Conservation (phyloP, 2,797 vertebrate genomes). For the Valencia hispanica region DNA sequence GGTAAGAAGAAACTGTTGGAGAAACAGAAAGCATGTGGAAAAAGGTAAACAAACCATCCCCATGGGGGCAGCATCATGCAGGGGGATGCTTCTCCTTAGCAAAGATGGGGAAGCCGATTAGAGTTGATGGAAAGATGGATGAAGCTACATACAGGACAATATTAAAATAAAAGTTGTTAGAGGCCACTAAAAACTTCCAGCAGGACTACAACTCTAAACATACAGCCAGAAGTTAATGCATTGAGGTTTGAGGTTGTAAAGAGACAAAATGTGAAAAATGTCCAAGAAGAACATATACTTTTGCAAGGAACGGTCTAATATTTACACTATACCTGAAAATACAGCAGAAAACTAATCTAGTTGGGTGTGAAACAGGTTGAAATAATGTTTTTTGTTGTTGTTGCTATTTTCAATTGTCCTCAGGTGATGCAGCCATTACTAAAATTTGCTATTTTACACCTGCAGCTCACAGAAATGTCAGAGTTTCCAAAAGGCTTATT, state of each 20-base stretch:
- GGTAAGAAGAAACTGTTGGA: too few species aligned
- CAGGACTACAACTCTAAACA: too few species aligned
- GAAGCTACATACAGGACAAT: background rate
- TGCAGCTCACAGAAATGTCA: background rate
- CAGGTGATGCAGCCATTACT: background rate
- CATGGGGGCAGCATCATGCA: too few species aligned
- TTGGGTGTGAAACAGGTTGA: background rate
- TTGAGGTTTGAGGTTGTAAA: background rate
- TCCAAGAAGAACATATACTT: background rate
- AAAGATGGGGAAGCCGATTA: too few species aligned
- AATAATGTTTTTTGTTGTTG: slow-evolving; percentile 7
- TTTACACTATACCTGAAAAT: slow-evolving; percentile 59
- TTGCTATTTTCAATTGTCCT: slow-evolving; percentile 18
- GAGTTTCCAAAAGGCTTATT: too few species aligned
- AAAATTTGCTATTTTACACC: background rate
- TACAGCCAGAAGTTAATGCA: too few species aligned
- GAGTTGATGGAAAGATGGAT: background rate
- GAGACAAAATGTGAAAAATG: background rate
- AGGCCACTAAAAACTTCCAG: background rate
- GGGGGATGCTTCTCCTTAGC: too few species aligned
- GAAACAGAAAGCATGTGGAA: too few species aligned
- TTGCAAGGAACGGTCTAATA: background rate
- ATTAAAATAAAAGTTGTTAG: too few species aligned
- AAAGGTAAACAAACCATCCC: too few species aligned
- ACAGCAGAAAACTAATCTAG: slow-evolving; percentile 46